Conservation (phyloP, 2,113 vertebrate species). For the Leuciscus idus region DNA sequence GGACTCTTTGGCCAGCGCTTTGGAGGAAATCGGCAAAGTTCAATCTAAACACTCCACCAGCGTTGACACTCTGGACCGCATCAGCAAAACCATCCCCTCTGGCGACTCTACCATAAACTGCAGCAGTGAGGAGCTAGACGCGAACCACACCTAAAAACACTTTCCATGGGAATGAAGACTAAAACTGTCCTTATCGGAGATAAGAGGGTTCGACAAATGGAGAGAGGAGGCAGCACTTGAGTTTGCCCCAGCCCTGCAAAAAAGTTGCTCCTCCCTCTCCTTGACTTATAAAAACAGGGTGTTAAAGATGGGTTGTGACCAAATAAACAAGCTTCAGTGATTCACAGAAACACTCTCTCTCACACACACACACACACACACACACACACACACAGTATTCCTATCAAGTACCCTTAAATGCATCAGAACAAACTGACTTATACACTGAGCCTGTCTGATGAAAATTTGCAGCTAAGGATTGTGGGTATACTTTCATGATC, state of each 20-base stretch:
- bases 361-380: neutral
- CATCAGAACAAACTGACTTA: slow-evolving; percentile 19
- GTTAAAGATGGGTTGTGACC: slow-evolving; percentile 31
- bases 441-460: slow-evolving; percentile 20
- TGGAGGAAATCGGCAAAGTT: slow-evolving; percentile 96
- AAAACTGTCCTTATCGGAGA: slow-evolving; percentile 3
- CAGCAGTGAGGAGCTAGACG: slow-evolving; percentile 61
- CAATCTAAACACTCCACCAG: slow-evolving; percentile 81
- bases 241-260: slow-evolving; percentile 8
- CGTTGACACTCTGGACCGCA: slow-evolving; percentile 79
- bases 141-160: slow-evolving; percentile 65
- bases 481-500: slow-evolving; percentile 19
- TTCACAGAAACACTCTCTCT: slow-evolving; percentile 3
- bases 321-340: slow-evolving; percentile 37
- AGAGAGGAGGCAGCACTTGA: slow-evolving; percentile 3
- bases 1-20: slow-evolving; percentile 93
- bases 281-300: slow-evolving; percentile 40
- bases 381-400: slow-evolving; percentile 23
- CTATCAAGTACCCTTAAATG: neutral
- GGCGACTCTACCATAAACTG: slow-evolving; percentile 57
- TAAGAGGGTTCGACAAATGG: neutral
- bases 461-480: slow-evolving; percentile 33
- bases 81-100: slow-evolving; percentile 87
- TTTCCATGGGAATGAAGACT: neutral
- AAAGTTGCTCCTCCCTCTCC: slow-evolving; percentile 3